These are phyloP conservation scores for Neodon shergylaensis DNA, from an alignment of 2,113 vertebrate species.

Conservation along the genomic window DNA sequence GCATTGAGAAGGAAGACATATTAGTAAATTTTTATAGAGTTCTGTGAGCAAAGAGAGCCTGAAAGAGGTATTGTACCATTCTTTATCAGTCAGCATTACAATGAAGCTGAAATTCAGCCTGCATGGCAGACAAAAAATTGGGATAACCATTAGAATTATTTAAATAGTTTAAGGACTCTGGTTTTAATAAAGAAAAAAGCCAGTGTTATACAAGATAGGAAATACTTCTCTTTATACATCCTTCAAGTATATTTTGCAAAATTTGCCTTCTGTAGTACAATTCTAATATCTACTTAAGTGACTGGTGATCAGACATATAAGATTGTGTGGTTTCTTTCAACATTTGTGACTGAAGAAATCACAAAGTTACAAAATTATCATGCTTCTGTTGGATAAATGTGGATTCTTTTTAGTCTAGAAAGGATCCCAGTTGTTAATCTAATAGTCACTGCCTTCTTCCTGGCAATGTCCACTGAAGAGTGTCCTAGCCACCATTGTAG, in stretches of 20 bases:
- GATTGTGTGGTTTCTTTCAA: not conserved
- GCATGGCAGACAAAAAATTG: not conserved
- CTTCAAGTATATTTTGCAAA: conserved; percentile 8
- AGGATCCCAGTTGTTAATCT: conserved; percentile 48
- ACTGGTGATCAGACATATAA: conserved; percentile 19
- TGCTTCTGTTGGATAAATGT: conserved; percentile 23
- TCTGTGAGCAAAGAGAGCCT: not conserved
- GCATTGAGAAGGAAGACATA: not conserved
- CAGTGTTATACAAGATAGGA: conserved; percentile 13
- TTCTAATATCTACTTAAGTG: not conserved
- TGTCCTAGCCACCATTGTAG: conserved; percentile 40
- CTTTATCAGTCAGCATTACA: not conserved
- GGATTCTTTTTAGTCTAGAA: conserved; percentile 22
- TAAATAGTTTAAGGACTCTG: not conserved
- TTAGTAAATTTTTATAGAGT: conserved; percentile 1
- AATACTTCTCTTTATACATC: not conserved
- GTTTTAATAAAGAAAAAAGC: not conserved
- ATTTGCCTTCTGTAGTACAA: not conserved
- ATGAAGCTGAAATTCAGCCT: not conserved
- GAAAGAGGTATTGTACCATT: not conserved
- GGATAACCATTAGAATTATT: not conserved
- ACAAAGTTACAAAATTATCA: conserved; percentile 44
- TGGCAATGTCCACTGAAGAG: conserved; percentile 10
- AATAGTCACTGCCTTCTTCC: conserved; percentile 28
- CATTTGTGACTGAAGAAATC: not conserved